Evolutionary conservation across 2,113 vertebrate genomes (phyloP), one percentile per base, ranked within the genome.

Genomic region (Zapornia atra): DNA sequence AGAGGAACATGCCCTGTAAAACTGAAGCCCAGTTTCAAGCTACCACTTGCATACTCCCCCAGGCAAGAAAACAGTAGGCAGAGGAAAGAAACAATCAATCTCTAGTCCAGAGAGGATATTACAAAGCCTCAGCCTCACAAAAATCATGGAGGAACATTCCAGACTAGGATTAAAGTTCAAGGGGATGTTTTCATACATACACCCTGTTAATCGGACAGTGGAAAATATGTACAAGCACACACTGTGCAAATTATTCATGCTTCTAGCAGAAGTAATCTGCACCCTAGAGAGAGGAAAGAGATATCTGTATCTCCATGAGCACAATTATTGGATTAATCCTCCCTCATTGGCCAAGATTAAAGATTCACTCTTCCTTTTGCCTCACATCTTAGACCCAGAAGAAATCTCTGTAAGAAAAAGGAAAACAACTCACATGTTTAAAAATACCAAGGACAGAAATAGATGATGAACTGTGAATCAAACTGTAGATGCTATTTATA

Each of bases 271-370:
- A 93, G 93, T 92, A 94, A 97, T 94, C 95, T 94, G 96, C 92
- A 95, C 91, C 94, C 88, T 22, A 92, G 88, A 72, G 96, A 96
- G 95, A 95, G 15, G 25, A 50, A 79, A 95, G 70, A 93, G 92
- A 92, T 92, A 94, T 78, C 66, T 91, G 83, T 95, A 84, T 85
- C 80, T 91, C 80, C 63, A 48, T 61, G 57, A 96, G 77, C 31
- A 88, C 86, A 90, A 95, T 96, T 95, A 96, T 65, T 95, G 94
- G 96, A 96, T 96, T 95, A 96, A 95, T 93, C 92, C 80, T 97
- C 94, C 86, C 69, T 94, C 94, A 72, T 46, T 89, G 96, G 88
- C 77, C 86, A 92, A 89, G 95, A 97, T 93, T 95, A 91, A 95
- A 97, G 77, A 96, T 53, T 69, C 72, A 75, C 77, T 78, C 92